Conservation (phyloP, 2,113 vertebrate species). For the Sarotherodon lohbergeri region DNA sequence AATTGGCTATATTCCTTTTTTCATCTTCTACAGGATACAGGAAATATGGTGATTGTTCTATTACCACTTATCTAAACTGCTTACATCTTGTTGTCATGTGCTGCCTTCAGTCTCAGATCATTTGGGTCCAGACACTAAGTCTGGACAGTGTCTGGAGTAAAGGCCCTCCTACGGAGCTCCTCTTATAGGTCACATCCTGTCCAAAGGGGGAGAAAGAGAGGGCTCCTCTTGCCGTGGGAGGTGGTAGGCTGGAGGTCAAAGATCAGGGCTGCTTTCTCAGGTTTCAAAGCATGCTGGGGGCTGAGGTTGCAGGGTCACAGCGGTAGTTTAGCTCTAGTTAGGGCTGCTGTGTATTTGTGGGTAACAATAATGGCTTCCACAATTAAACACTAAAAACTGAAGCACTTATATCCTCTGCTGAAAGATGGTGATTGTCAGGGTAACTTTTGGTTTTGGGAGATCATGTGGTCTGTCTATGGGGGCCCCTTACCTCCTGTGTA, state of each 20-base stretch:
- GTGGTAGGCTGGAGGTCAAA: constrained; percentile 56
- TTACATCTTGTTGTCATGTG: constrained; percentile 28
- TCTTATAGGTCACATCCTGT: constrained; percentile 71
- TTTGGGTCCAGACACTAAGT: constrained; percentile 58
- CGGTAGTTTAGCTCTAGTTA: constrained; percentile 56
- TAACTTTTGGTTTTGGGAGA: neutral
- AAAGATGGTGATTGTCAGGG: constrained; percentile 21
- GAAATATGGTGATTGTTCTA: neutral
- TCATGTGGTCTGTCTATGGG: constrained; percentile 6
- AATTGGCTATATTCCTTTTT: neutral
- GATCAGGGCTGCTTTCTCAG: constrained; percentile 66
- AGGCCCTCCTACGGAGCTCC: constrained; percentile 57
- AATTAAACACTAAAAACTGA: constrained; percentile 74
- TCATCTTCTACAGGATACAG: neutral
- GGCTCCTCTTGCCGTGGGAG: constrained; percentile 52
- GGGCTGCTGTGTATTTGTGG: constrained; percentile 45
- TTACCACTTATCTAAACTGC: constrained; percentile 19
- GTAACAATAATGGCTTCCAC: constrained; percentile 64
- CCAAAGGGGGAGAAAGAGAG: constrained; percentile 35
- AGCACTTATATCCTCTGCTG: constrained; percentile 58
- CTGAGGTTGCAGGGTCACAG: constrained; percentile 48
- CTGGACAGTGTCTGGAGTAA: constrained; percentile 74
- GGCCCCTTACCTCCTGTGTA: constrained; percentile 28
- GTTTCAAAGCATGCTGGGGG: constrained; percentile 70
- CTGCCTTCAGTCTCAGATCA: constrained; percentile 7